These are phyloP conservation scores for Hetaerina americana DNA, from an alignment of 1,140 invertebrate genomes.

Conservation along the genomic window DNA sequence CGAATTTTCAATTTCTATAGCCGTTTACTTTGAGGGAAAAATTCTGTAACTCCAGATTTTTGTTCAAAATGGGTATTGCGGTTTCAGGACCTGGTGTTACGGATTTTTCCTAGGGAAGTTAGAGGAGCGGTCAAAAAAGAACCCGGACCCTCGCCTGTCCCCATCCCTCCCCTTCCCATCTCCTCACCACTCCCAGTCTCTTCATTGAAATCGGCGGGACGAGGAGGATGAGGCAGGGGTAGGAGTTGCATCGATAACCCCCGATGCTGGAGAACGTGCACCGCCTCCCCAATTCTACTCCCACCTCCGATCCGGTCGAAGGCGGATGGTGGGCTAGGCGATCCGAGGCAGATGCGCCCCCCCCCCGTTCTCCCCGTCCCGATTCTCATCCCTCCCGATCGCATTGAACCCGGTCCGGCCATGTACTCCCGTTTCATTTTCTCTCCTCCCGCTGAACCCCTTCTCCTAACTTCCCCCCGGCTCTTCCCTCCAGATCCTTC, in stretches of 20 bases:
- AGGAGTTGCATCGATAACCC: no score
- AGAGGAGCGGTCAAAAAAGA: no score
- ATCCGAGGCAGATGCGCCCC: neutral
- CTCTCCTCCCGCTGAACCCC: neutral
- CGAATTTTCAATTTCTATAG: no score
- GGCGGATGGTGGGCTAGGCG: neutral
- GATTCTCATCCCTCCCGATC: neutral
- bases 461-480: no score
- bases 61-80: no score
- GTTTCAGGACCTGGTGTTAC: no score
- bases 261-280: neutral
- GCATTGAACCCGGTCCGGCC: neutral
- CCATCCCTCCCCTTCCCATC: neutral
- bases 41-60: no score
- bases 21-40: no score
- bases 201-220: neutral
- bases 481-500: no score
- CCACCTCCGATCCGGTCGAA: no score
- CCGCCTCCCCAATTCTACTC: neutral
- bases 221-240: no score
- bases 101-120: no score
- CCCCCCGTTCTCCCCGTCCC: neutral
- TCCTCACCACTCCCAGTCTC: neutral
- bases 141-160: neutral
- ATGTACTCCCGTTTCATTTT: neutral